These are phyloP conservation scores for Micoletzkya japonica DNA, from an alignment of 2,888 invertebrate genomes.

Conservation along the genomic window DNA sequence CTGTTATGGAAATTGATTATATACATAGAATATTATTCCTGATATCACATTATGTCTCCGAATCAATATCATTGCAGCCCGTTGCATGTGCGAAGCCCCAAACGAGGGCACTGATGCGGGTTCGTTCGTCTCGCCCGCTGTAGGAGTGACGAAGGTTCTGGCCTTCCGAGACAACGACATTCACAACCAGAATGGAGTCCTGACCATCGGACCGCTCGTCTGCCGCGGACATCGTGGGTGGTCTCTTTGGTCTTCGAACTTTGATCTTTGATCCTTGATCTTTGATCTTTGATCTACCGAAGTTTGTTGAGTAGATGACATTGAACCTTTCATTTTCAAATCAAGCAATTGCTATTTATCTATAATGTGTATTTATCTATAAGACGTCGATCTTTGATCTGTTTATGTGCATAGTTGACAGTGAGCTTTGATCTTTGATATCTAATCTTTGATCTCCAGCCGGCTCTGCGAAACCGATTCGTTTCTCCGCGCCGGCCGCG, in stretches of 20 bases:
- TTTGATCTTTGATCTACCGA: no score
- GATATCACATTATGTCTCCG: neutral
- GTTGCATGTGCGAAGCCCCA: conserved; percentile 5
- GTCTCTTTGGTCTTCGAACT: no score
- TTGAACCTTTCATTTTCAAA: no score
- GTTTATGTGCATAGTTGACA: no score
- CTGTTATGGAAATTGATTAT: no score
- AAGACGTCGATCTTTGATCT: no score
- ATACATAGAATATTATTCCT: no score
- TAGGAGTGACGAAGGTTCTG: conserved; percentile 21
- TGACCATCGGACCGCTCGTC: conserved; percentile 46
- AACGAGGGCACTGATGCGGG: conserved; percentile 1
- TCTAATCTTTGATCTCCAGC: no score
- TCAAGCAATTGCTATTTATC: neutral
- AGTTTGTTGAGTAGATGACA: neutral
- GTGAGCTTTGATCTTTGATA: no score
- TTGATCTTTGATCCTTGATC: no score
- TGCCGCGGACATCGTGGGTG: conserved; percentile 49
- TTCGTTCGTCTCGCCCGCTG: neutral
- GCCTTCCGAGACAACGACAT: conserved; percentile 19
- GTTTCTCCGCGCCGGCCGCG: conserved; percentile 12
- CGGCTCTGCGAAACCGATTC: conserved; percentile 6
- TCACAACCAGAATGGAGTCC: conserved; percentile 30
- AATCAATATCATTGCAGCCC: neutral
- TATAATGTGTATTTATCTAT: no score